phyloP scores from a whole-genome alignment of 2,888 invertebrate genomes.

The Trachelus iudaicus region DNA sequence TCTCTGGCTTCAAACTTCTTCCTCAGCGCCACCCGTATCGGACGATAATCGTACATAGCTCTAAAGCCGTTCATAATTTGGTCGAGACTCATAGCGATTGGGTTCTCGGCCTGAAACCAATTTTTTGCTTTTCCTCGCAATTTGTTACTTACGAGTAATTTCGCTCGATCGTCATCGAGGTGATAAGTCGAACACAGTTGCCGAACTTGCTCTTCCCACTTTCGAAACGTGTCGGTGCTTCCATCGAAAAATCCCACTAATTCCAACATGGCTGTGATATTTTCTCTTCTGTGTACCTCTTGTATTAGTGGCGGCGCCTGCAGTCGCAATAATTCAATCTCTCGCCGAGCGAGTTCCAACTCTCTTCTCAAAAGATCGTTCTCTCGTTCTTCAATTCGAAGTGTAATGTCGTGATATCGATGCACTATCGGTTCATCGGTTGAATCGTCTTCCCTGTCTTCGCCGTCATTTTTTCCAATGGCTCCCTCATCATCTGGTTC shows the following conservation, averaged over 20 bases:
- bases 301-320: background rate
- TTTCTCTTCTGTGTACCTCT: conserved; percentile 3
- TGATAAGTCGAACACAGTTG: conserved; percentile 11
- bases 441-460: no score
- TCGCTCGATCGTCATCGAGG: conserved; percentile 10
- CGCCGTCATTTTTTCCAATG: no score
- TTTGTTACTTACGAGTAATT: conserved; percentile 16
- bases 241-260: conserved; percentile 15
- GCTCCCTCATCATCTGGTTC: no score
- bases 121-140: conserved; percentile 12
- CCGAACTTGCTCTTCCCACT: conserved; percentile 14
- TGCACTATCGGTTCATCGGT: no score
- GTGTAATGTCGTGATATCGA: no score
- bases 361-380: conserved; percentile 21
- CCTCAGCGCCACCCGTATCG: conserved; percentile 6
- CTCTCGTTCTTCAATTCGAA: background rate
- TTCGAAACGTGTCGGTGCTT: conserved; percentile 9
- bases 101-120: conserved; percentile 7
- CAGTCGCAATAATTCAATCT: conserved; percentile 10
- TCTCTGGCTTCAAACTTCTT: conserved; percentile 17
- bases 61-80: no score
- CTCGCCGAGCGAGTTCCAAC: conserved; percentile 14
- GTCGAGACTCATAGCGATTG: no score
- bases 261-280: conserved; percentile 13
- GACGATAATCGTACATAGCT: conserved; percentile 17